Percentiles rank a stretch among this genome's conserved stretches.
phyloP scores from a whole-genome alignment of 2,888 invertebrate species.

The Xestia rhomboidea region DNA sequence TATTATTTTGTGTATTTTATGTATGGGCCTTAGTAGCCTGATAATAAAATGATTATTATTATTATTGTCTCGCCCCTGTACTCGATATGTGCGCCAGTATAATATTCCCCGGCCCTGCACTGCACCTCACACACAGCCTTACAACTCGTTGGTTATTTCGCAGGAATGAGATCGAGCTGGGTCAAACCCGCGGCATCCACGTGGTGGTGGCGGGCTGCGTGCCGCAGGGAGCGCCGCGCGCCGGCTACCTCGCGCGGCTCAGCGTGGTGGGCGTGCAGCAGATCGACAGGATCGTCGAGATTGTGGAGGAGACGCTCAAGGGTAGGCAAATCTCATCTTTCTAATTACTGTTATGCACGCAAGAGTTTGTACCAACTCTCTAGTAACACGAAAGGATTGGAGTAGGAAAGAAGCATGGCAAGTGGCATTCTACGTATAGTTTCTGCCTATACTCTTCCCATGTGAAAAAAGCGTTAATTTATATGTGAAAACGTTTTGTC shows the following conservation, averaged over 20 bases:
- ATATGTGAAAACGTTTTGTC: background rate
- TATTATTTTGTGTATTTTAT: too few species aligned
- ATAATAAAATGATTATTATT: too few species aligned
- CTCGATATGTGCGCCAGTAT: background rate
- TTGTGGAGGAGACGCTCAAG: conserved; percentile 99
- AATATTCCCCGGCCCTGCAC: background rate
- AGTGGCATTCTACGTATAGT: background rate
- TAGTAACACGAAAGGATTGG: background rate
- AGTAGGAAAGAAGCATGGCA: background rate
- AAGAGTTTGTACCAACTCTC: background rate
- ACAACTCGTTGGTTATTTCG: conserved; percentile 52
- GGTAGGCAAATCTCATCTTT: background rate
- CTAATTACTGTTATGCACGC: background rate
- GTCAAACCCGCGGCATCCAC: conserved; percentile 93
- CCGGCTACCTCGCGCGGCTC: conserved; percentile 93
- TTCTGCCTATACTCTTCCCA: background rate
- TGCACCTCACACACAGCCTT: background rate
- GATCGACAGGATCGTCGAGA: conserved; percentile 98
- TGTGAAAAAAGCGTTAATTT: background rate
- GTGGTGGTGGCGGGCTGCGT: conserved; percentile 99
- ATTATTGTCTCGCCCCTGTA: background rate
- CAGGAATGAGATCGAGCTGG: conserved; percentile 96
- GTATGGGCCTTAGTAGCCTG: too few species aligned
- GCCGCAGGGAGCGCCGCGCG: conserved; percentile 97
- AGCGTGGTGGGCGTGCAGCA: conserved; percentile 99